Evolutionary conservation across 2,797 vertebrate species (phyloP), one percentile per base, ranked within the genome.

Genomic region (Halcyon chelicuti): DNA sequence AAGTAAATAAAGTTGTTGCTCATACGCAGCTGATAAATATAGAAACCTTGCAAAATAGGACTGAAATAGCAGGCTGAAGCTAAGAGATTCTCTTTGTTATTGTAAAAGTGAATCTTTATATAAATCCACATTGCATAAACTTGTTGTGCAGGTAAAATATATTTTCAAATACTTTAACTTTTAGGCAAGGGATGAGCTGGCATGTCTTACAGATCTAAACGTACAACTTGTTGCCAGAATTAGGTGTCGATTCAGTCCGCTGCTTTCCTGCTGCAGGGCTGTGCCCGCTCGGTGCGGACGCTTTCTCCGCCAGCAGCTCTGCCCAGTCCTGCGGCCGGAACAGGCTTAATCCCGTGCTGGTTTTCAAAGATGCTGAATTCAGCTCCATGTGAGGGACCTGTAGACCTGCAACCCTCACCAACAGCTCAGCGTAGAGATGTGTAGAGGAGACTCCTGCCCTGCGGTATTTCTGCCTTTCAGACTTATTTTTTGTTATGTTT

Each of bases 211-310:
- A 54, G 60, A 42, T 19, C 12, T 70, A 8, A 62, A 42, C 23
- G 3, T 3, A n/a, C 2, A 29, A 33, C 51, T 4, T 8, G 10
- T 21, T 75, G 29, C 33, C 46, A 35, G 3, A 87, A 74, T 15
- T 39, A 39, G 37, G 1, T 26, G 37, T 4, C 12, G 8, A 16
- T 52, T 75, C n/a, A 19, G 15, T 26, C 7, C 0, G 0, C n/a
- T 46, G 26, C 15, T 58, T 74, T 71, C 19, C 47, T 58, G 52
- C 42, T 63, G 76, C 61, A 39, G 37, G 11, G 37, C 3, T 3
- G 4, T 17, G 52, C 55, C 37, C 72, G 21, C 40, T 33, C 1
- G 0, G 10, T 42, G n/a, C 51, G 19, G 79, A 31, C 20, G 18
- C 15, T 40, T 70, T 44, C n/a, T 40, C 6, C 33, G 58, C 20